Conservation (phyloP, 2,888 invertebrate genomes). For the Eledone cirrhosa region DNA sequence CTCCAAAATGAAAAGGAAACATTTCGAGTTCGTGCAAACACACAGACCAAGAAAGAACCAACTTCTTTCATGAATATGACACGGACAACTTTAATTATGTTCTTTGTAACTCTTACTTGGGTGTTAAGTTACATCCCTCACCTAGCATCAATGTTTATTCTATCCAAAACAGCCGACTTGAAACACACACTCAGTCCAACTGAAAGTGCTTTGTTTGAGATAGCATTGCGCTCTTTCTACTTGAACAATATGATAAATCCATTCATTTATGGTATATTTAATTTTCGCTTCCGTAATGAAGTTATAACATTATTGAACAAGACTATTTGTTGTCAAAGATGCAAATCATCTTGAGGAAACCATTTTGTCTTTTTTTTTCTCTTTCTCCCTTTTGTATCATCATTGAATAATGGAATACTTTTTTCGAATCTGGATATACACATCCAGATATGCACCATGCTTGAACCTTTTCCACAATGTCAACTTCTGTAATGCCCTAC, state of each 20-base stretch:
- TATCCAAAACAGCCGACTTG: neutral
- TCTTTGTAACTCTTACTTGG: slow-evolving; percentile 9
- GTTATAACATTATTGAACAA: neutral
- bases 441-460: no score
- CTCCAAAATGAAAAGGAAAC: neutral
- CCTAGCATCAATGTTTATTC: neutral
- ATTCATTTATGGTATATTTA: slow-evolving; percentile 6
- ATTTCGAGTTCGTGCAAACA: neutral
- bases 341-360: no score
- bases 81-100: neutral
- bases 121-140: slow-evolving; percentile 19
- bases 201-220: neutral
- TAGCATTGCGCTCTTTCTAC: slow-evolving; percentile 5
- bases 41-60: neutral
- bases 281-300: neutral
- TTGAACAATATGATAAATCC: neutral
- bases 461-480: no score
- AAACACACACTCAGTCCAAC: neutral
- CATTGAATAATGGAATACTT: no score
- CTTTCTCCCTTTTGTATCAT: no score
- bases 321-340: neutral
- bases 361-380: no score
- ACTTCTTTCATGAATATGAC: slow-evolving; percentile 19
- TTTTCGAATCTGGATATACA: no score
- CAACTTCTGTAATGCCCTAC: no score